Conservation (phyloP, 37 sponge, comb jelly and placozoan species). For the Ianthella basta region DNA sequence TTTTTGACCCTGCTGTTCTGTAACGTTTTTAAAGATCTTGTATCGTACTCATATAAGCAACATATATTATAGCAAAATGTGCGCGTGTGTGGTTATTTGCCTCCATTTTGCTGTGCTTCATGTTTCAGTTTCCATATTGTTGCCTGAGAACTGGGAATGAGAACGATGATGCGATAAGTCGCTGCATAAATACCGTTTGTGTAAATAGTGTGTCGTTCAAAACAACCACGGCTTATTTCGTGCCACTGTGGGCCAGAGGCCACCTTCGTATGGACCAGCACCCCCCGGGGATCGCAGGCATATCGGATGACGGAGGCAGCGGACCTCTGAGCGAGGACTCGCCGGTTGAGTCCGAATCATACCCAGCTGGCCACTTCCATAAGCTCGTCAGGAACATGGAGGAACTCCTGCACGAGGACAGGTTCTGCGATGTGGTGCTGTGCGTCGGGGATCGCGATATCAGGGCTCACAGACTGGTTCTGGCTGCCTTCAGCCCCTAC, state of each 20-base stretch:
- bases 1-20: no score
- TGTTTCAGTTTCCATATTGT: no score
- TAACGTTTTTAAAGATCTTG: no score
- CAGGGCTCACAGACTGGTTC: constrained; percentile 69
- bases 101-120: no score
- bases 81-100: no score
- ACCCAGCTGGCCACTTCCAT: constrained; percentile 26
- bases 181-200: no score
- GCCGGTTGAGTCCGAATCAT: no score
- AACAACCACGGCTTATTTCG: constrained; percentile 27
- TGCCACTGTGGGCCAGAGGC: constrained; percentile 30
- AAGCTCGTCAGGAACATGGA: constrained; percentile 45
- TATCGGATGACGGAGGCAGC: background rate
- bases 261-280: constrained; percentile 27
- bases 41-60: no score
- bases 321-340: background rate
- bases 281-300: background rate
- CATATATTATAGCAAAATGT: no score
- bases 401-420: constrained; percentile 34
- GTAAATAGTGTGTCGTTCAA: no score
- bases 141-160: no score
- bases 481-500: constrained; percentile 75
- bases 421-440: constrained; percentile 71
- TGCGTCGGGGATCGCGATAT: constrained; percentile 45
- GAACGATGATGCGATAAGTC: no score